Evolutionary conservation across 92 coral and sea anemone genomes (phyloP).

Genomic region (Micromussa lordhowensis): DNA sequence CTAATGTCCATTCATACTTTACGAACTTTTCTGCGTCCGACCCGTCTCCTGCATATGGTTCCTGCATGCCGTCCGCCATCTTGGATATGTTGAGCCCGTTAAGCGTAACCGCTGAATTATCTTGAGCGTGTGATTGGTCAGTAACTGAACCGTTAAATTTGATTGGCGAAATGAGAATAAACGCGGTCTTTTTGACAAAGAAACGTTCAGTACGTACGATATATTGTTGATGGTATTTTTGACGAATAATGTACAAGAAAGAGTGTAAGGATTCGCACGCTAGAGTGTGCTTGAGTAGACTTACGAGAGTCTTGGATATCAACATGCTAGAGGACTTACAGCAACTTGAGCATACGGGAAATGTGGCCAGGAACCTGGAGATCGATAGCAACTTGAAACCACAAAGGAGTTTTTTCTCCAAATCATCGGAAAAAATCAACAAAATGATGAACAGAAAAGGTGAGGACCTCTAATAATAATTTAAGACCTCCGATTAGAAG

Average conservation of each 20-base stretch:
- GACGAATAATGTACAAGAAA: slow-evolving; percentile 77
- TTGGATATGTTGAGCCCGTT: slow-evolving; percentile 59
- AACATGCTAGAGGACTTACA: slow-evolving; percentile 88
- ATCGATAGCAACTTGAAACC: slow-evolving; percentile 67
- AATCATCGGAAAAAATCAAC: slow-evolving; percentile 85
- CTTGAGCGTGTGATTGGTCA: slow-evolving; percentile 69
- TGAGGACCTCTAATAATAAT: slow-evolving; percentile 41
- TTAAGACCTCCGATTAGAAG: background rate
- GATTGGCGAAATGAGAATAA: slow-evolving; percentile 62
- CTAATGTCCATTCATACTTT: no score
- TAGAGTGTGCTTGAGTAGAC: slow-evolving; percentile 82
- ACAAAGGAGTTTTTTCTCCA: slow-evolving; percentile 80
- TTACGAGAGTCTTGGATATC: slow-evolving; percentile 84
- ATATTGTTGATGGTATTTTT: background rate
- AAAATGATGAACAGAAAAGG: slow-evolving; percentile 82
- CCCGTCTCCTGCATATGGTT: no score
- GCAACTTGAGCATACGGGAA: slow-evolving; percentile 79
- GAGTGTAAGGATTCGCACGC: slow-evolving; percentile 88
- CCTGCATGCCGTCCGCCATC: slow-evolving; percentile 58
- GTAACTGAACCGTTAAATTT: slow-evolving; percentile 69
- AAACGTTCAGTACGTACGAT: background rate
- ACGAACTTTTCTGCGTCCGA: background rate
- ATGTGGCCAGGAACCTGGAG: slow-evolving; percentile 86
- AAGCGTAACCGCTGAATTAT: slow-evolving; percentile 57
- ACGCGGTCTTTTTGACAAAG: slow-evolving; percentile 63